Conservation (phyloP, 2,888 invertebrate species). For the Trissolcus japonicus region DNA sequence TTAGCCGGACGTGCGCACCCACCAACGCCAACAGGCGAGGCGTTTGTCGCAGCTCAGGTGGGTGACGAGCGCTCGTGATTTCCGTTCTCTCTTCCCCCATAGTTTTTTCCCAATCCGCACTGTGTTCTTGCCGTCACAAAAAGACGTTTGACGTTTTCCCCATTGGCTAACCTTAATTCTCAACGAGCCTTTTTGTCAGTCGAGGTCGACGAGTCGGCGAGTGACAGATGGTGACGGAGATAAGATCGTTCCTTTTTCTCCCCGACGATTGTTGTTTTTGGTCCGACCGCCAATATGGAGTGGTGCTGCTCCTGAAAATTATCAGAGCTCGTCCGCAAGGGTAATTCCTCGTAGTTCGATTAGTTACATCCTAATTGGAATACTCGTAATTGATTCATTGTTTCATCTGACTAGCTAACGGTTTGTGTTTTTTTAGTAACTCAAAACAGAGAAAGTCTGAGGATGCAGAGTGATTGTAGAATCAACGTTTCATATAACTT, state of each 20-base stretch:
- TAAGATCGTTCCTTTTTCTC: not conserved
- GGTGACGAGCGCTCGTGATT: not conserved
- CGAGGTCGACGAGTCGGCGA: constrained; percentile 1
- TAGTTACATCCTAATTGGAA: not conserved
- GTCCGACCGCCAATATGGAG: not conserved
- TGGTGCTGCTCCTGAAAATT: not conserved
- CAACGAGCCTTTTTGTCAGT: not conserved
- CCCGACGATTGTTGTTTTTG: not conserved
- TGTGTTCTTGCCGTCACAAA: not conserved
- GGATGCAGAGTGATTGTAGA: too few species aligned
- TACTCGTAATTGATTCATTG: too few species aligned
- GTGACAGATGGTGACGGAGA: constrained; percentile 9
- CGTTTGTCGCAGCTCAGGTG: not conserved
- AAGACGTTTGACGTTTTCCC: not conserved
- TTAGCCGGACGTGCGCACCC: too few species aligned
- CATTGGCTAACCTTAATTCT: not conserved
- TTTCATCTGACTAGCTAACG: too few species aligned
- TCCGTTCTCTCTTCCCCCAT: constrained; percentile 1
- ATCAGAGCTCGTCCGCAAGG: not conserved
- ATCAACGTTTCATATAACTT: too few species aligned
- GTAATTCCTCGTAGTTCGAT: not conserved
- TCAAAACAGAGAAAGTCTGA: too few species aligned
- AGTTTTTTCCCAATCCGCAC: too few species aligned
- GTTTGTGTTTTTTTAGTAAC: too few species aligned
- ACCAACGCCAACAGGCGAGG: constrained; percentile 1